Evolutionary conservation across 2,888 invertebrate genomes (phyloP).

Genomic region (Cabera pusaria): DNA sequence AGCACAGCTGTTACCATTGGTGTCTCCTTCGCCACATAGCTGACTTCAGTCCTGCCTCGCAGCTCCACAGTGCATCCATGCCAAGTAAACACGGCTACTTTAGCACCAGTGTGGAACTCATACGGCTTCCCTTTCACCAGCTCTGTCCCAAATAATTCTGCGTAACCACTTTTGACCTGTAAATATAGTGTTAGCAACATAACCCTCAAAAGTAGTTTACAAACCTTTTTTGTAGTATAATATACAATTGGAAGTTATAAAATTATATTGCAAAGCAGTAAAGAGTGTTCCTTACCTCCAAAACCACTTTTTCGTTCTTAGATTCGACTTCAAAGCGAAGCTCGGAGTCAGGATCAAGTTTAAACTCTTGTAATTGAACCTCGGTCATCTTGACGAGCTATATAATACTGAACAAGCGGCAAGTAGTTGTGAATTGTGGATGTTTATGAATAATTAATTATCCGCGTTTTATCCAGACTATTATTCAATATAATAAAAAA

Average conservation of each 20-base stretch:
- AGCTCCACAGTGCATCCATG: slow-evolving; percentile 95
- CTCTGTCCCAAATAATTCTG: slow-evolving; percentile 98
- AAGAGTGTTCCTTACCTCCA: slow-evolving; percentile 85
- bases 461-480: too few relatives aligned
- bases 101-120: slow-evolving; percentile 94
- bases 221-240: background rate
- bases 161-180: slow-evolving; percentile 93
- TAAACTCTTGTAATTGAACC: slow-evolving; percentile 87
- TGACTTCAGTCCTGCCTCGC: slow-evolving; percentile 94
- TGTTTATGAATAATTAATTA: too few relatives aligned
- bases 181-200: slow-evolving; percentile 28
- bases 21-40: slow-evolving; percentile 97
- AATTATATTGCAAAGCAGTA: too few relatives aligned
- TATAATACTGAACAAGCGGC: too few relatives aligned
- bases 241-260: too few relatives aligned
- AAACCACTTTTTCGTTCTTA: slow-evolving; percentile 91
- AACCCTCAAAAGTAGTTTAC: slow-evolving; percentile 16
- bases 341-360: slow-evolving; percentile 93
- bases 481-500: too few relatives aligned
- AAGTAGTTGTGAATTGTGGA: too few relatives aligned
- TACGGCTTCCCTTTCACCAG: slow-evolving; percentile 96
- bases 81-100: slow-evolving; percentile 98
- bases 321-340: slow-evolving; percentile 97
- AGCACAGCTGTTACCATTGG: slow-evolving; percentile 90
- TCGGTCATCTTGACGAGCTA: slow-evolving; percentile 63